Evolutionary conservation across 2,888 invertebrate species (phyloP).

Genomic region (Rhodophaea formosa): DNA sequence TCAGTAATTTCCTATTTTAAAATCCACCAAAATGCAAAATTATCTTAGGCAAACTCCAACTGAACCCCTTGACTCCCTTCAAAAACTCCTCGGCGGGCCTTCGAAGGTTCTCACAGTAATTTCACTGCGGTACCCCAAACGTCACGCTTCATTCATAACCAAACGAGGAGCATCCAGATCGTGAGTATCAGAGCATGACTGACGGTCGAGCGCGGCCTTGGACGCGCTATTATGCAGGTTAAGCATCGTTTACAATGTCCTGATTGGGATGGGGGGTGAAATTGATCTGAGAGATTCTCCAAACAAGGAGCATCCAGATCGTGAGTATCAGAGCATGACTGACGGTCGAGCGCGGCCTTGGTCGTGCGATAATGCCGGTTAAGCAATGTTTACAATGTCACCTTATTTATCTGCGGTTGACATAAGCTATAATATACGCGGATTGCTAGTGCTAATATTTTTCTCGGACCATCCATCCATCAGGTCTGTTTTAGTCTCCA

Average conservation of each 20-base stretch:
- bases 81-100: too few relatives aligned
- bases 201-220: background rate
- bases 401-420: too few relatives aligned
- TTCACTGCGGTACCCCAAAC: background rate
- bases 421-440: too few relatives aligned
- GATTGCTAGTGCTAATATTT: too few relatives aligned
- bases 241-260: background rate
- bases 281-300: background rate
- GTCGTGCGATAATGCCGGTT: background rate
- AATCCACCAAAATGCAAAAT: too few relatives aligned
- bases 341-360: background rate
- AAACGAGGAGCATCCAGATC: background rate
- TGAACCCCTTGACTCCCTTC: too few relatives aligned
- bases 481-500: too few relatives aligned
- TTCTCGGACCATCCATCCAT: too few relatives aligned
- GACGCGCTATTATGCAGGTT: background rate
- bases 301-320: background rate
- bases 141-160: slow-evolving; percentile 8
- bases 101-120: background rate
- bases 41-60: too few relatives aligned
- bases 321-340: slow-evolving; percentile 14
- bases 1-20: too few relatives aligned
- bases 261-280: background rate
- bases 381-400: background rate
- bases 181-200: slow-evolving; percentile 14